A percentile compares a stretch with the other conserved stretches of the same genome.
phyloP scores from a whole-genome alignment of 1,140 invertebrate species.

The Euura lappo region DNA sequence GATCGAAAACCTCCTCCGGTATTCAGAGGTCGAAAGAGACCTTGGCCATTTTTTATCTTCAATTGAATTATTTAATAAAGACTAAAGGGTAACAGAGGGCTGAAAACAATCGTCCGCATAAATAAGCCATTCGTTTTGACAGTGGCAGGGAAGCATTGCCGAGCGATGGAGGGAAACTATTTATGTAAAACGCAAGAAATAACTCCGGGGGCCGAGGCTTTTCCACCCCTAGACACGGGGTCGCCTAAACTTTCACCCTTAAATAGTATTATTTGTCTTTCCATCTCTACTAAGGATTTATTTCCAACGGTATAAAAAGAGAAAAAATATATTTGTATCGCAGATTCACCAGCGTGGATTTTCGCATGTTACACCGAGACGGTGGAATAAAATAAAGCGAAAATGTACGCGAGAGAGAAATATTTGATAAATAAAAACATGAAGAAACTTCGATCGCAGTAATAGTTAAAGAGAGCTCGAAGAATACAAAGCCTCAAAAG shows the following conservation, averaged over 20 bases:
- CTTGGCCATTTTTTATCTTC: too few species aligned
- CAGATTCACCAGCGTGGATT: not conserved
- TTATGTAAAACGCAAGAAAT: constrained; percentile 14
- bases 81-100: not conserved
- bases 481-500: too few species aligned
- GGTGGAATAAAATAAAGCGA: too few species aligned
- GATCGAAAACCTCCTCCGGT: too few species aligned
- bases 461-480: too few species aligned
- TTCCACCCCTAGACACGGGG: constrained; percentile 9
- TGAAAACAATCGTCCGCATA: constrained; percentile 9
- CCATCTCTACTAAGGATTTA: constrained; percentile 9
- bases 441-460: too few species aligned
- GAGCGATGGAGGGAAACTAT: constrained; percentile 9
- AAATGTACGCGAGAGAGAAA: too few species aligned
- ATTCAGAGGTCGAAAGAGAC: too few species aligned
- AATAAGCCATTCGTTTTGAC: constrained; percentile 10
- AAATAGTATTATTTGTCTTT: constrained; percentile 14
- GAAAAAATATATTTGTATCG: constrained; percentile 5
- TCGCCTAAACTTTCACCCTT: constrained; percentile 16
- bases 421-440: too few species aligned
- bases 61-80: too few species aligned
- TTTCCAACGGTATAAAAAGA: constrained; percentile 1
- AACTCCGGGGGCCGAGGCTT: constrained; percentile 2
- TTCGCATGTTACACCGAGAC: too few species aligned
- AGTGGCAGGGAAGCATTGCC: constrained; percentile 11